Base-by-base conservation (phyloP, 2,113 vertebrate genomes). In the Dipodomys stephensi region DNA sequence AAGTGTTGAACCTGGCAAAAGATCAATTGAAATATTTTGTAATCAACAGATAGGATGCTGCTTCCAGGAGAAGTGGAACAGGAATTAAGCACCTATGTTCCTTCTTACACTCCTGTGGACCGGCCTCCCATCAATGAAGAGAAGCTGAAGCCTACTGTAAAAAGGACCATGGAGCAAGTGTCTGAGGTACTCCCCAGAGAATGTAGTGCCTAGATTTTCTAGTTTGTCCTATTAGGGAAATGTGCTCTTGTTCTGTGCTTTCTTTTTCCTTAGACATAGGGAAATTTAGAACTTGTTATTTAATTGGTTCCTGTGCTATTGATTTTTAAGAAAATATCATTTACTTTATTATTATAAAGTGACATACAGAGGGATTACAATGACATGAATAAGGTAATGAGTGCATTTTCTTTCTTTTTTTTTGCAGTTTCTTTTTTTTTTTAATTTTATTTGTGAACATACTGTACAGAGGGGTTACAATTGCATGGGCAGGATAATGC, bases 21-120 rank as follows among this genome's bases (percentile, higher is more conserved):
- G 30, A 71, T 95, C 83, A 92, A 44, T 2, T 27, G 92, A 67
- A 30, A 30, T 96, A 0, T 93, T 97, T 97, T 97, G 91, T 91
- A 13, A 96, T 96, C 78, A 65, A 28, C 97, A 98, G 98, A 83
- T 11, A 80, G 78, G 68, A 88, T 94, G 53, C n/a, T 98, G 92
- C 98, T 98, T 83, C 98, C 98, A 60, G 98, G 98, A 94, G 97
- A 98, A 92, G 98, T 97, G 93, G 98, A 98, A 78, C 83, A 97
- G 53, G 86, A 92, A 15, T 1, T 83, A 19, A 76, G 11, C 27
- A 0, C 27, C 27, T 2, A 19, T 2, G n/a, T 53, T 57, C 32
- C 92, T 78, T 39, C 44, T 15, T 94, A 68, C 23, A 18, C 97
- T 88, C 84, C 96, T 5, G 79, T 92, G 90, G 95, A 88, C 92